A percentile compares a stretch with the other conserved stretches of the same genome.
phyloP scores from a whole-genome alignment of 2,888 invertebrate genomes.

The Rotaria macrura region DNA sequence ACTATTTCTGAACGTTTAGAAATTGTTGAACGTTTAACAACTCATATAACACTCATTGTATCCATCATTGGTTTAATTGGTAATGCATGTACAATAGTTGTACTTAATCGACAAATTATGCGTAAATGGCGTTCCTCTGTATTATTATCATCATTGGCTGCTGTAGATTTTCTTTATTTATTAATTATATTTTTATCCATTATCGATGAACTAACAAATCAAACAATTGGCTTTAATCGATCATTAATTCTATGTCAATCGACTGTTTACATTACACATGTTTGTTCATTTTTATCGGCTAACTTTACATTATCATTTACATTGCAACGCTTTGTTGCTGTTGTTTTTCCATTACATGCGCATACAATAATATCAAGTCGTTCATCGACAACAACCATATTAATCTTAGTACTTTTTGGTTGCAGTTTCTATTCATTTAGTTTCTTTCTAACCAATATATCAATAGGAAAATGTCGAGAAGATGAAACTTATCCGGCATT shows the following conservation, averaged over 20 bases:
- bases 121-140: slow-evolving; percentile 9
- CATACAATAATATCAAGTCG: slow-evolving; percentile 21
- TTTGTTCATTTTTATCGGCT: slow-evolving; percentile 32
- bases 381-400: not conserved
- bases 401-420: not conserved
- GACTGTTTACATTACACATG: slow-evolving; percentile 26
- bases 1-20: not conserved
- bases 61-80: not conserved
- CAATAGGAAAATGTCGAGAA: not conserved
- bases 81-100: not conserved
- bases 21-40: not conserved
- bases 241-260: slow-evolving; percentile 19
- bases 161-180: not conserved
- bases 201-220: not conserved
- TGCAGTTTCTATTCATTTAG: slow-evolving; percentile 14
- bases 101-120: not conserved
- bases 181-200: slow-evolving; percentile 19
- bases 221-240: not conserved
- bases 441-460: not conserved
- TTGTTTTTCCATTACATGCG: slow-evolving; percentile 21
- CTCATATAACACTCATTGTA: slow-evolving; percentile 5
- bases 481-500: slow-evolving; percentile 5
- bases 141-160: not conserved
- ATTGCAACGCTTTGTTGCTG: slow-evolving; percentile 33
- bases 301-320: slow-evolving; percentile 30